phyloP scores from a whole-genome alignment of 2,888 invertebrate species.

The Plutella xylostella region DNA sequence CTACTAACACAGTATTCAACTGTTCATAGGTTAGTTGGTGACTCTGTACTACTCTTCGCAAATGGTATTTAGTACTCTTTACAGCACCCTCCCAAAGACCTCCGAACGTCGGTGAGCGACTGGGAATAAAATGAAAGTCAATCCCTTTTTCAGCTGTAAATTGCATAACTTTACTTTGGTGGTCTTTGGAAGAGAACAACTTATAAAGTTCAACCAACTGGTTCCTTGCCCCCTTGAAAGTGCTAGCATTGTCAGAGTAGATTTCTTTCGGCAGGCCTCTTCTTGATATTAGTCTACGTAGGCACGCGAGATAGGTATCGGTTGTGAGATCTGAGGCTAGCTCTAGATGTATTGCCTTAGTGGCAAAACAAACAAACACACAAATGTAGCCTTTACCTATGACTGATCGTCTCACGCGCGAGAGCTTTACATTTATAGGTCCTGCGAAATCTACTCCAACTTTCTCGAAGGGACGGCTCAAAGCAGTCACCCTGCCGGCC shows the following conservation, averaged over 20 bases:
- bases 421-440: slow-evolving; percentile 14
- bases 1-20: too few species aligned
- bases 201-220: not conserved
- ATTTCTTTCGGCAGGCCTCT: slow-evolving; percentile 2
- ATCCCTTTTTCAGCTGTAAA: not conserved
- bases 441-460: slow-evolving; percentile 18
- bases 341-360: slow-evolving; percentile 14
- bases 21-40: too few species aligned
- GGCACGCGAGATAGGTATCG: not conserved
- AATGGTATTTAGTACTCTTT: not conserved
- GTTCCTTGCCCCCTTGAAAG: slow-evolving; percentile 1
- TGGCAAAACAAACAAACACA: slow-evolving; percentile 15
- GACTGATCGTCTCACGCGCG: slow-evolving; percentile 11
- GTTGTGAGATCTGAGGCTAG: slow-evolving; percentile 7
- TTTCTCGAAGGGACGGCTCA: slow-evolving; percentile 13
- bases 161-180: not conserved
- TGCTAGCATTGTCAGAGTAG: not conserved
- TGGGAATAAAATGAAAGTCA: not conserved
- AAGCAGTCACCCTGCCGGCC: slow-evolving; percentile 9
- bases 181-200: not conserved
- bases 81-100: not conserved
- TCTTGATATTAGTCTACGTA: not conserved
- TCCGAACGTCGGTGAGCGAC: not conserved
- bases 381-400: slow-evolving; percentile 15
- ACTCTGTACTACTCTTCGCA: slow-evolving; percentile 2